phyloP scores from a whole-genome alignment of 2,797 vertebrate species.

The Chelonia mydas region DNA sequence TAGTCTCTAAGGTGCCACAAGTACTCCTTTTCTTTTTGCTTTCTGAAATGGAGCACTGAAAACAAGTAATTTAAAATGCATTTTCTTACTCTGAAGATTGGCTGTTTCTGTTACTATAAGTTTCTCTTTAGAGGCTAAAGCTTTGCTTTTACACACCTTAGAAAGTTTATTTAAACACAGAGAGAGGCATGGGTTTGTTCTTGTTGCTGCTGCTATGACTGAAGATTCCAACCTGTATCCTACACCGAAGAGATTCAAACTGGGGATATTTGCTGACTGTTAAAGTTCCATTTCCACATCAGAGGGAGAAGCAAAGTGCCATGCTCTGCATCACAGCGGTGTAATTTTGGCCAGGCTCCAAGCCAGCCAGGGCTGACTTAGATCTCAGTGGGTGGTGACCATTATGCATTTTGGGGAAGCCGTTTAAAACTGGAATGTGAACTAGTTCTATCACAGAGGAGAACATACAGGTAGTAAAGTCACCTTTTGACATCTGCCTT shows the following conservation, averaged over 20 bases:
- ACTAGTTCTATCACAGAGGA: conserved; percentile 77
- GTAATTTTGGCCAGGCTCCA: conserved; percentile 78
- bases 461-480: conserved; percentile 79
- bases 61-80: not conserved
- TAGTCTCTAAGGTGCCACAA: too few relatives aligned
- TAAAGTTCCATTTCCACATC: conserved; percentile 77
- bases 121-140: not conserved
- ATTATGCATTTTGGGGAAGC: conserved; percentile 76
- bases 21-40: not conserved
- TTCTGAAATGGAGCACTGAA: not conserved
- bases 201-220: conserved; percentile 32
- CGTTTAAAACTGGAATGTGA: conserved; percentile 79
- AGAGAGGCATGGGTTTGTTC: conserved; percentile 11
- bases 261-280: conserved; percentile 76
- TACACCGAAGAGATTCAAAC: conserved; percentile 63
- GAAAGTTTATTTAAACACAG: conserved; percentile 37
- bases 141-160: not conserved
- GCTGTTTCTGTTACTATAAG: not conserved
- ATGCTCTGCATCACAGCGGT: conserved; percentile 73
- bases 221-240: conserved; percentile 30
- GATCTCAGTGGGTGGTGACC: conserved; percentile 80
- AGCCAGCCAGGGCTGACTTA: conserved; percentile 72
- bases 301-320: conserved; percentile 74
- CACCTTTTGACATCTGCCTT: conserved; percentile 79
- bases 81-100: not conserved